phyloP scores from a whole-genome alignment of 2,888 invertebrate species.

The Andrena minutula region DNA sequence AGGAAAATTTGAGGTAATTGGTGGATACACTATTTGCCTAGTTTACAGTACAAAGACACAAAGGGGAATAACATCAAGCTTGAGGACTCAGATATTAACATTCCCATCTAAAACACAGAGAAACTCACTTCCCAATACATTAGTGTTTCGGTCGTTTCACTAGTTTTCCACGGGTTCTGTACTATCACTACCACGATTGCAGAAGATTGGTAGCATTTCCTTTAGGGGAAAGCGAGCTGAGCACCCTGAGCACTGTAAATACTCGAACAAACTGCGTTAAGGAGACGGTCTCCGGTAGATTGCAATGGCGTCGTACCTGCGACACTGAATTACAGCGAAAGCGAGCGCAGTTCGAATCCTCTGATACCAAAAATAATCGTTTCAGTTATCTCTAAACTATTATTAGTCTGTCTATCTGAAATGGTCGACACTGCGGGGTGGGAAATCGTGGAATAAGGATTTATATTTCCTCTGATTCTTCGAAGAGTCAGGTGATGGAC shows the following conservation, averaged over 20 bases:
- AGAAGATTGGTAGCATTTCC: not conserved
- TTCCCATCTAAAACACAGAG: not conserved
- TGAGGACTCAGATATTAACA: not conserved
- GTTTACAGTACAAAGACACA: not conserved
- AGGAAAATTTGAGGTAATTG: too few relatives aligned
- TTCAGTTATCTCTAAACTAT: not conserved
- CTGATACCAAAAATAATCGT: not conserved
- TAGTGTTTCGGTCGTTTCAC: not conserved
- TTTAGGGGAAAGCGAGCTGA: not conserved
- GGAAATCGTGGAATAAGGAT: too few relatives aligned
- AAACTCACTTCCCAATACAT: not conserved
- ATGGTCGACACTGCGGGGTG: too few relatives aligned
- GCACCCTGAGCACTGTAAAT: constrained; percentile 6
- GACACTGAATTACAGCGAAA: not conserved
- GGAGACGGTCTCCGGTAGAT: not conserved
- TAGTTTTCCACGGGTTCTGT: not conserved
- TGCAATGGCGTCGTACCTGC: not conserved
- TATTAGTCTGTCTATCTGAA: not conserved
- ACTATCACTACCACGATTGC: not conserved
- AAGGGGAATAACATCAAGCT: not conserved
- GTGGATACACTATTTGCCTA: too few relatives aligned
- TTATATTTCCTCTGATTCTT: too few relatives aligned
- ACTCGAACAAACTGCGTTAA: constrained; percentile 1
- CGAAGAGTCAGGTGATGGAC: not conserved
- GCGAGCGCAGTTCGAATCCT: not conserved